Conservation (phyloP, 2,113 vertebrate genomes). For the Laterallus jamaicensis region DNA sequence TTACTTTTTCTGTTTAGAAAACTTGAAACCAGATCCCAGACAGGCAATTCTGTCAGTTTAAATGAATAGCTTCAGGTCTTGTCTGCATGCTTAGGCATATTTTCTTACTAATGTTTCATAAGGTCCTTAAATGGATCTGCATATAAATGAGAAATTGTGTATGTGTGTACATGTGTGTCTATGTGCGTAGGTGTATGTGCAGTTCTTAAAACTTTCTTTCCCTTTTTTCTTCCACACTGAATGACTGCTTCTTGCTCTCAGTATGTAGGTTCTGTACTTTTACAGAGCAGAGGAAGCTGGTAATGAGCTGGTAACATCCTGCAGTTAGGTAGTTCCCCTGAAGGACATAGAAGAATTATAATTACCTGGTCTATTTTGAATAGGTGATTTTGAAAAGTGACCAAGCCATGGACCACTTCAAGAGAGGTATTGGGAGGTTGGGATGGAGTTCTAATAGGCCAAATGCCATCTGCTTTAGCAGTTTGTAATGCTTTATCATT, state of each 20-base stretch:
- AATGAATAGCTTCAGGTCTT: background rate
- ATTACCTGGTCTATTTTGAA: constrained; percentile 5
- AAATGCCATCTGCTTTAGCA: constrained; percentile 78
- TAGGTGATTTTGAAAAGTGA: constrained; percentile 27
- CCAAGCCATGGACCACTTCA: constrained; percentile 35
- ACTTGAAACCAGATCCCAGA: background rate
- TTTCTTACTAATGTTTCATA: background rate
- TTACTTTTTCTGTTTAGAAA: background rate
- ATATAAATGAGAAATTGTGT: background rate
- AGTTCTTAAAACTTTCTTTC: background rate
- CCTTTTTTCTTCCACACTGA: background rate
- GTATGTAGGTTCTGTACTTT: background rate
- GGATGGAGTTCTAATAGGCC: constrained; percentile 65
- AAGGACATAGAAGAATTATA: background rate
- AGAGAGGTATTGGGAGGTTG: constrained; percentile 52
- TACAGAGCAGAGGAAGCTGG: background rate
- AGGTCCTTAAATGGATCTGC: background rate
- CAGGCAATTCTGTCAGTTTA: background rate
- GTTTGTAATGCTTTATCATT: constrained; percentile 80
- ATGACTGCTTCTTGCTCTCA: background rate
- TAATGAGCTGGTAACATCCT: background rate
- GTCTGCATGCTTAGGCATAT: background rate
- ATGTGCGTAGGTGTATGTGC: accelerated
- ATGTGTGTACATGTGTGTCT: background rate
- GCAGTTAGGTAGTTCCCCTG: background rate